Base-by-base conservation (phyloP, 2,113 vertebrate species). In the Bos javanicus region DNA sequence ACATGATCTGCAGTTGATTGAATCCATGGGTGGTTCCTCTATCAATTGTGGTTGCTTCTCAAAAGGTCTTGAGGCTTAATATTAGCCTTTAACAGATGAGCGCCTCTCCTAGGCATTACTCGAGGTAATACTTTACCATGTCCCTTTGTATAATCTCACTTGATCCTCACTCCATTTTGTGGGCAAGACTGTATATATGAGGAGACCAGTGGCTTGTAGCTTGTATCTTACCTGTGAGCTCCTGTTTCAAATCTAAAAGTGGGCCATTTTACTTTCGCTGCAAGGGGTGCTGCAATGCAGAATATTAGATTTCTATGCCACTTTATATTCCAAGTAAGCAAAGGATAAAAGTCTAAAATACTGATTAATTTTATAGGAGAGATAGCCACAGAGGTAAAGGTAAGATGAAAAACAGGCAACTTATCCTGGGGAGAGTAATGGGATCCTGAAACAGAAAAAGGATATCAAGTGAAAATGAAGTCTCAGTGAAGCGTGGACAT, bases 261-360 rank as follows among this genome's bases (percentile, higher is more conserved):
- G 43, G 48, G 25, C 23, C 57, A 48, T 62, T 71, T 62, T 81
- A 81, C 16, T 59, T 57, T 39, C 1, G n/a, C 23, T 14, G 54
- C 71, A 39, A 93, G 93, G 36, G 50, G 36, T 36, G 78, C 87
- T 89, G 9, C n/a, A 52, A 11, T 81, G 57, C 43, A 90, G 57
- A 93, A 78, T 64, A 48, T 52, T 52, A 50, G 26, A n/a, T 81
- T 89, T 62, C 84, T 87, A 12, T 80, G 57, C 78, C 46, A 39
- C 10, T 97, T 89, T 50, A 84, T 85, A 64, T 90, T 52, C 56
- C 43, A 96, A 52, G 60, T 90, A 90, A 83, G 85, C 6, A 67
- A 92, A 67, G 33, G 81, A 74, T 94, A 33, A 91, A 89, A 86
- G 81, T 46, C 56, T 93, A 93, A 94, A 95, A 93, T 88, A 52